Evolutionary conservation across 2,113 vertebrate species (phyloP).

Genomic region (Hippotragus niger): DNA sequence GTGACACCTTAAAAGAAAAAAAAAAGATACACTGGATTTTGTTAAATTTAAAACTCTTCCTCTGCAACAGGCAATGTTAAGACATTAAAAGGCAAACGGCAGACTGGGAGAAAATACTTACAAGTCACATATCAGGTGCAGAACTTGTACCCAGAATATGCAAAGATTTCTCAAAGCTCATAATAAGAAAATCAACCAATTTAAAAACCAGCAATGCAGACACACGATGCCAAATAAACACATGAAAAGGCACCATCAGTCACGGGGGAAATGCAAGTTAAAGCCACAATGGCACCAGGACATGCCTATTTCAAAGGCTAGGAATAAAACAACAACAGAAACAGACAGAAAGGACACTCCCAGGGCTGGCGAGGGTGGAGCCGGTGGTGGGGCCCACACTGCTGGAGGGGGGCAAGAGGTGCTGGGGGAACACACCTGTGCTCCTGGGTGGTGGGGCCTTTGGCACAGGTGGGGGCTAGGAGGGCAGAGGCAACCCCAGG

Average conservation of each 20-base stretch:
- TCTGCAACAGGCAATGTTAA: not conserved
- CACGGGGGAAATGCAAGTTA: fast-evolving
- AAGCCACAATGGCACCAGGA: not conserved
- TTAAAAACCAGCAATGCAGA: not conserved
- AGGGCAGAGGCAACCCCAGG: fast-evolving
- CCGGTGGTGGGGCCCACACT: fast-evolving
- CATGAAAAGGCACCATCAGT: fast-evolving
- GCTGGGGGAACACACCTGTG: fast-evolving
- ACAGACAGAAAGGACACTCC: fast-evolving
- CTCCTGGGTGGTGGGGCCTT: too few relatives aligned
- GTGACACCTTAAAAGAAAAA: not conserved
- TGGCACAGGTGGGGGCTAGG: too few relatives aligned
- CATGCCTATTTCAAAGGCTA: fast-evolving
- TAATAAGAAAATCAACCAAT: not conserved
- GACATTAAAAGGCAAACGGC: not conserved
- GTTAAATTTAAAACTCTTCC: not conserved
- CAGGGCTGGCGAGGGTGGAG: fast-evolving
- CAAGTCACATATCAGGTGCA: not conserved
- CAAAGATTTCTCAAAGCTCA: not conserved
- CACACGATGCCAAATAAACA: fast-evolving
- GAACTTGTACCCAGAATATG: not conserved
- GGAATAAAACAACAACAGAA: fast-evolving
- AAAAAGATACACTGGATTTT: fast-evolving
- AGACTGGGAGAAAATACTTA: not conserved
- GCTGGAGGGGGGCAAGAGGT: fast-evolving